Conservation (phyloP, 2,797 vertebrate species). For the Cyprinella venusta region DNA sequence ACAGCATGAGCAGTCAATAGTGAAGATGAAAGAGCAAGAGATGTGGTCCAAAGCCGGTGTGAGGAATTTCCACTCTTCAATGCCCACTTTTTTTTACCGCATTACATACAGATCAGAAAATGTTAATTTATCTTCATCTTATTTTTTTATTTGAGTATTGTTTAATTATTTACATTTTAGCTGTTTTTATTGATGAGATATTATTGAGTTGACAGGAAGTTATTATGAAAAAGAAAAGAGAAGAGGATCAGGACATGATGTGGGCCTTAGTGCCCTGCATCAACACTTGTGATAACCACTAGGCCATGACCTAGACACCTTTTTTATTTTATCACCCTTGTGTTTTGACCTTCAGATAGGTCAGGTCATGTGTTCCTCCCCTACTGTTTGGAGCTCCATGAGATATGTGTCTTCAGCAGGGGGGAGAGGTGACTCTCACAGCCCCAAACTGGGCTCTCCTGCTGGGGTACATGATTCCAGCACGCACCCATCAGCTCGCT, state of each 20-base stretch:
- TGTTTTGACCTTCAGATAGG: slow-evolving; percentile 44
- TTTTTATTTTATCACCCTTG: background rate
- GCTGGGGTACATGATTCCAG: slow-evolving; percentile 37
- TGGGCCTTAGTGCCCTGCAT: background rate
- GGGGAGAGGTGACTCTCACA: slow-evolving; percentile 39
- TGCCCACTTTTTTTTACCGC: background rate
- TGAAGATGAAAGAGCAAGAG: slow-evolving; percentile 17
- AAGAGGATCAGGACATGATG: background rate
- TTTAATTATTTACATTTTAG: background rate
- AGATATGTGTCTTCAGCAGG: slow-evolving; percentile 10
- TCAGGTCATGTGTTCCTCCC: slow-evolving; percentile 41
- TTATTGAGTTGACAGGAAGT: background rate
- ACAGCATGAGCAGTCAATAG: slow-evolving; percentile 23
- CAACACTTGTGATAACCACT: background rate
- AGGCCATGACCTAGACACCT: background rate
- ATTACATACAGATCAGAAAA: background rate
- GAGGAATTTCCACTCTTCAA: slow-evolving; percentile 25
- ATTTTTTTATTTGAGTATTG: background rate
- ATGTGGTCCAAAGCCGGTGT: slow-evolving; percentile 35
- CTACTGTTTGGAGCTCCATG: slow-evolving; percentile 5
- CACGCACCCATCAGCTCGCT: background rate
- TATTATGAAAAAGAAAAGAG: background rate
- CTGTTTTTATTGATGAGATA: background rate
- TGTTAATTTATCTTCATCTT: background rate
- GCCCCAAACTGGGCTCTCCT: slow-evolving; percentile 29